A percentile compares a stretch with the other conserved stretches of the same genome.
Conservation (phyloP, 2,797 vertebrate species). For the Cyclura pinguis region DNA sequence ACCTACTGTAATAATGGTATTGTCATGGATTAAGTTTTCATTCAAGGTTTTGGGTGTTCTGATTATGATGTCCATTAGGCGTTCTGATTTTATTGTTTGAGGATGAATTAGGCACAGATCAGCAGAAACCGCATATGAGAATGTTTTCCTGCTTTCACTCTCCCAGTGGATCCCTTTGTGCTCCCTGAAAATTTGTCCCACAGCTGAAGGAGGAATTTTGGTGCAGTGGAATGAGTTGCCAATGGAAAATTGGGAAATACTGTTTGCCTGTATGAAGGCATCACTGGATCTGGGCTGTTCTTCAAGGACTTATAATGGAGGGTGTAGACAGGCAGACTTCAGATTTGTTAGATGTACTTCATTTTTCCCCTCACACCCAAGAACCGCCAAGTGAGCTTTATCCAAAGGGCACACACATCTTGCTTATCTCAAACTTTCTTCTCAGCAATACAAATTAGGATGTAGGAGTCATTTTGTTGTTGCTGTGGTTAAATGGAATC, state of each 20-base stretch:
- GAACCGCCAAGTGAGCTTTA: too few relatives aligned
- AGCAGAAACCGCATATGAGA: not conserved
- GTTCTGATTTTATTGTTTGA: not conserved
- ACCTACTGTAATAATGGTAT: not conserved
- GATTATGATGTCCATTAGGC: not conserved
- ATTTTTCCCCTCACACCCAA: not conserved
- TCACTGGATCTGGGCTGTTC: not conserved
- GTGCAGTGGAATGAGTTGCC: not conserved
- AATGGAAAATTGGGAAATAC: not conserved
- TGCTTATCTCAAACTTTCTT: too few relatives aligned
- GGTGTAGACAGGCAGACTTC: not conserved
- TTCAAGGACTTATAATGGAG: not conserved
- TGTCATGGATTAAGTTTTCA: not conserved
- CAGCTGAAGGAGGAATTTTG: too few relatives aligned
- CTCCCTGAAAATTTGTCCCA: not conserved
- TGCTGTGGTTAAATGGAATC: too few relatives aligned
- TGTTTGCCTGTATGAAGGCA: not conserved
- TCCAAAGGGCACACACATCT: too few relatives aligned
- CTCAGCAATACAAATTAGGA: too few relatives aligned
- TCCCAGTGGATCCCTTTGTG: not conserved
- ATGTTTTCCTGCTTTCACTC: not conserved
- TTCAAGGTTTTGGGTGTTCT: not conserved
- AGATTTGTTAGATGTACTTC: not conserved
- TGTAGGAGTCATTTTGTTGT: too few relatives aligned
- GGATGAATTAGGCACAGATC: not conserved